Percentiles rank a stretch among this genome's conserved stretches.
These are phyloP conservation scores for Cephalopholis sonnerati DNA, from an alignment of 2,113 vertebrate genomes.

Conservation along the genomic window DNA sequence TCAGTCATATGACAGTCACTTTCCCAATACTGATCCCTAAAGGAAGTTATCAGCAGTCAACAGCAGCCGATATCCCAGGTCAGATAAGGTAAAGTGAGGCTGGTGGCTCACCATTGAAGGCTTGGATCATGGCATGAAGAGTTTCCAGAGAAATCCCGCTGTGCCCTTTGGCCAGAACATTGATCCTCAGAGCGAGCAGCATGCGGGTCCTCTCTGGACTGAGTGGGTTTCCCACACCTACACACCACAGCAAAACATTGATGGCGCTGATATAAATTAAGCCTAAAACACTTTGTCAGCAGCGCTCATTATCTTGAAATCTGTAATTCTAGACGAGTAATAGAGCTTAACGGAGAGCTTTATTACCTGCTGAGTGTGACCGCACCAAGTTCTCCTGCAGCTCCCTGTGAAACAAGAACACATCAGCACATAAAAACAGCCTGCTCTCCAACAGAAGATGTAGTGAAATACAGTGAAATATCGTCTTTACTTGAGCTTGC, in stretches of 20 bases:
- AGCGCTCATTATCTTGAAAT: not conserved
- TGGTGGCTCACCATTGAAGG: slow-evolving; percentile 90
- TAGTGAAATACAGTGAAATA: not conserved
- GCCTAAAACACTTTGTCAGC: not conserved
- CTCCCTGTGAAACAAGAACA: slow-evolving; percentile 85
- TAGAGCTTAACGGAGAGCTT: not conserved
- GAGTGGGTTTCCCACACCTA: slow-evolving; percentile 95
- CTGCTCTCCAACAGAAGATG: not conserved
- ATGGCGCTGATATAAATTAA: not conserved
- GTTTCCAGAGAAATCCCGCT: slow-evolving; percentile 97
- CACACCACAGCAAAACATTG: slow-evolving; percentile 42
- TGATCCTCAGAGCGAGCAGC: slow-evolving; percentile 96
- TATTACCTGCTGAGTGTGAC: slow-evolving; percentile 96
- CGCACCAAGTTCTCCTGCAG: slow-evolving; percentile 97
- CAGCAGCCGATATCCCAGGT: slow-evolving; percentile 10
- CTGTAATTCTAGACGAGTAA: not conserved
- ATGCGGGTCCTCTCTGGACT: slow-evolving; percentile 95
- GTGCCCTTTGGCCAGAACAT: slow-evolving; percentile 96
- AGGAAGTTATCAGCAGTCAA: not conserved
- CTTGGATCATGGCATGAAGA: slow-evolving; percentile 91
- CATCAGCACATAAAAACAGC: not conserved
- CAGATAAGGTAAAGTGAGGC: not conserved
- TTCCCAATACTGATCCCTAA: not conserved
- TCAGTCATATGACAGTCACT: slow-evolving; percentile 1
- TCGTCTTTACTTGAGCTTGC: slow-evolving; percentile 90